Evolutionary conservation across 2,888 invertebrate species (phyloP).

Genomic region (Rugalucina vietnamica): DNA sequence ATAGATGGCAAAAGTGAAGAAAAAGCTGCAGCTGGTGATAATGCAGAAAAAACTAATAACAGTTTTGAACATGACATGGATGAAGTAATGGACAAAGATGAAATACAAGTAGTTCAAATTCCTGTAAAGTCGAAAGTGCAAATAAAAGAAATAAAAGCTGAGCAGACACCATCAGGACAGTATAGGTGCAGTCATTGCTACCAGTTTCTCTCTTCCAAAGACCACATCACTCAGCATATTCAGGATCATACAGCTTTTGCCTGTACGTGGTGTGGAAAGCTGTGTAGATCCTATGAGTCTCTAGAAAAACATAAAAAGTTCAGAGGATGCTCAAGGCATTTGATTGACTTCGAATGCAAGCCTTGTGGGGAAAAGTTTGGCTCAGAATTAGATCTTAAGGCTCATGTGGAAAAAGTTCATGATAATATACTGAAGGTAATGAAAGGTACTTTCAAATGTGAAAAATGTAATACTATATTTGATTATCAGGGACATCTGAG

Average conservation of each 20-base stretch:
- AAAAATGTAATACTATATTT: background rate
- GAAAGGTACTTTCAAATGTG: background rate
- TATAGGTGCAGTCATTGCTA: background rate
- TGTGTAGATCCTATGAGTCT: background rate
- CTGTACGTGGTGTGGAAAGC: background rate
- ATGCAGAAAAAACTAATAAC: no score
- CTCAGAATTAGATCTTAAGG: background rate
- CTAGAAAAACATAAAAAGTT: background rate
- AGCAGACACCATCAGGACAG: background rate
- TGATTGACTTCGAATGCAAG: background rate
- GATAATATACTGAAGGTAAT: background rate
- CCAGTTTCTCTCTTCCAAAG: background rate
- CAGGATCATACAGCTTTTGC: background rate
- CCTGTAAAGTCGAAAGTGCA: no score
- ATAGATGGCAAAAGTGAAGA: no score
- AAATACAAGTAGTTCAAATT: no score
- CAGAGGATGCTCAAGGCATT: background rate
- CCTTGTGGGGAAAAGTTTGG: background rate
- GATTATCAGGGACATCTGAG: background rate
- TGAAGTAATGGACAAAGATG: no score
- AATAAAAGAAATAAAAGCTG: no score
- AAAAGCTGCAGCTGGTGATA: no score
- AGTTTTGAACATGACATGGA: no score
- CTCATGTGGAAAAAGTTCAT: background rate
- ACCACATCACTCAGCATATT: background rate